Conservation (phyloP, 2,113 vertebrate species). For the Furnarius figulus region DNA sequence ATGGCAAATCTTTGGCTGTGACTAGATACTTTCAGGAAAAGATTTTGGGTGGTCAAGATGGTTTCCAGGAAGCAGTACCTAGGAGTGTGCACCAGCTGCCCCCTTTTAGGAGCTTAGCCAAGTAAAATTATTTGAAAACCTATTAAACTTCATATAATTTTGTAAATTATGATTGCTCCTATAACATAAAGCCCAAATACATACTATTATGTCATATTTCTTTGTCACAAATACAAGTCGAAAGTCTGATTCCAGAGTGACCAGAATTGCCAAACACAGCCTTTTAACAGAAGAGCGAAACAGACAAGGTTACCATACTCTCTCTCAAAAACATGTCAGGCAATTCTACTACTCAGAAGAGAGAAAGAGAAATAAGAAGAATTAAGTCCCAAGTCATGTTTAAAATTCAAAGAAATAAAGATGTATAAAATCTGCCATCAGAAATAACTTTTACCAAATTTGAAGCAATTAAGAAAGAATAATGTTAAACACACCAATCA, state of each 20-base stretch:
- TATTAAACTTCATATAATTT: neutral
- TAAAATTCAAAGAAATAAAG: neutral
- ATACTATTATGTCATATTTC: neutral
- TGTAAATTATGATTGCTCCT: neutral
- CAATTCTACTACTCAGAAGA: neutral
- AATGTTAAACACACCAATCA: neutral
- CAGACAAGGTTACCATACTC: neutral
- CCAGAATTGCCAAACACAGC: conserved; percentile 12
- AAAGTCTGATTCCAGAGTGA: neutral
- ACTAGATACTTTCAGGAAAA: neutral
- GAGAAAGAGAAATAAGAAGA: neutral
- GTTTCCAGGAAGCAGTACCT: neutral
- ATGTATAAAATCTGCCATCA: neutral
- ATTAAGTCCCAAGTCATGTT: neutral
- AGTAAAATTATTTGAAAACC: neutral
- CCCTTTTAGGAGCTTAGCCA: neutral
- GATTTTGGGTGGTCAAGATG: neutral
- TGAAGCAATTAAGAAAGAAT: neutral
- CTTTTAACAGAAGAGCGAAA: neutral
- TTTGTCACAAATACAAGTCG: neutral
- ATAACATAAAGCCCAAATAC: neutral
- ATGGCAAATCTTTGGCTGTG: neutral
- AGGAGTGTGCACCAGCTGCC: neutral
- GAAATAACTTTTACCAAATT: neutral
- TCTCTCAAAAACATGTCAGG: conserved; percentile 4